Percentiles rank a stretch among this genome's conserved stretches.
phyloP scores from a whole-genome alignment of 2,113 vertebrate genomes.

The Corythoichthys haematopterus region DNA sequence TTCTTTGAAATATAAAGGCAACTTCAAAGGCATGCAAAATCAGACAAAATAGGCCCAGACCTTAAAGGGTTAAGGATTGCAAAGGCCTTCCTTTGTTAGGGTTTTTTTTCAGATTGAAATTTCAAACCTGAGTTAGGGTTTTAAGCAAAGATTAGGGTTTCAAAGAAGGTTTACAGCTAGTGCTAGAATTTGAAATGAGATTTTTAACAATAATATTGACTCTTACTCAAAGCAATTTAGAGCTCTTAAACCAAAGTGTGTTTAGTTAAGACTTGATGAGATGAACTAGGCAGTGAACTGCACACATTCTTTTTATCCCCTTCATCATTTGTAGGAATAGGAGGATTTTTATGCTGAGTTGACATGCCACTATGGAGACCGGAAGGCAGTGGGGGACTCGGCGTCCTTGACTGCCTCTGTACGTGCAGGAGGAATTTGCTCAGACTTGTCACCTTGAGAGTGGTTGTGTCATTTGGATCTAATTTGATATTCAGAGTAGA shows the following conservation, averaged over 20 bases:
- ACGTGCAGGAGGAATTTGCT: conserved; percentile 49
- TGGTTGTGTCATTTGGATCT: conserved; percentile 52
- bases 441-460: conserved; percentile 61
- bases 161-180: no score
- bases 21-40: no score
- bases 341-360: neutral
- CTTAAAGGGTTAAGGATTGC: no score
- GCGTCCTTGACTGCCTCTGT: conserved; percentile 57
- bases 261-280: conserved; percentile 7
- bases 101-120: no score
- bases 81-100: no score
- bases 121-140: no score
- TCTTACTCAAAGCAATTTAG: neutral
- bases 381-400: conserved; percentile 30
- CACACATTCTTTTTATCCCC: conserved; percentile 12
- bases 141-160: no score
- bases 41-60: no score
- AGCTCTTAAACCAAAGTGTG: conserved; percentile 7
- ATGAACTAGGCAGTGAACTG: conserved; percentile 9
- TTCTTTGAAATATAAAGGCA: no score
- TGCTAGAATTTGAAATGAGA: no score
- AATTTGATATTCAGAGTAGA: conserved; percentile 55
- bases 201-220: neutral
- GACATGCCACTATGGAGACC: conserved; percentile 10
- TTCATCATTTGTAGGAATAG: conserved; percentile 19